Evolutionary conservation across 2,888 invertebrate species (phyloP), one percentile per base, ranked within the genome.

Genomic region (Apoda limacodes): DNA sequence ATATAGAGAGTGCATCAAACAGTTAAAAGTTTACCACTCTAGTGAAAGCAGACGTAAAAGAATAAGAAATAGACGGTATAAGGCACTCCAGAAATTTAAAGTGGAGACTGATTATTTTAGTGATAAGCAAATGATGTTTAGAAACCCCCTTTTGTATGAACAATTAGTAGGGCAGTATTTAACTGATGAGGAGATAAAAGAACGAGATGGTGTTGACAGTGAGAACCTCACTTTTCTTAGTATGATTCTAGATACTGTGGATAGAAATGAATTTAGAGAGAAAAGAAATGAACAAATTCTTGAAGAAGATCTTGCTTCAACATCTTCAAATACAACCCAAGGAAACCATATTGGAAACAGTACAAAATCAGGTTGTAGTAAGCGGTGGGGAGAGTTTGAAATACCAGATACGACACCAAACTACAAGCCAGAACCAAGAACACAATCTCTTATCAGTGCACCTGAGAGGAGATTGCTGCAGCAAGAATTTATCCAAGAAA

Each of bases 91-190:
- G 49, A 82, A 87, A 50, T 64, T 96, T 42, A 76, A 90, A 21
- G 71, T 83, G 28, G 84, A 87, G 40, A 84, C 86, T 7, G 82
- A 85, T 45, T 97, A 96, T 66, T 98, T 98, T 54, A 90, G 90
- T 58, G 95, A 97, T 61, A 87, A 86, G 37, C 92, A 94, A 80
- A 98, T 98, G 97, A 93, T 94, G 86, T 88, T 87, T 45, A 76
- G 98, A 36, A 93, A 95, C 63, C 98, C 97, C 1, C 78, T 92
- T 30, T 68, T 97, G 0, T 98, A 93, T 69, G 93, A 97, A 42
- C 91, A 95, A 52, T 75, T 98, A 44, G 83, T 98, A 23, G 97
- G 95, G 0, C 90, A 89, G 52, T 95, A 90, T 63, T 65, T 96
- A 42, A 88, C 89, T 2, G 87, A 89, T 34, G 86, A 88, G 15